These are phyloP conservation scores for Thumatha senex DNA, from an alignment of 2,888 invertebrate genomes.

Conservation along the genomic window DNA sequence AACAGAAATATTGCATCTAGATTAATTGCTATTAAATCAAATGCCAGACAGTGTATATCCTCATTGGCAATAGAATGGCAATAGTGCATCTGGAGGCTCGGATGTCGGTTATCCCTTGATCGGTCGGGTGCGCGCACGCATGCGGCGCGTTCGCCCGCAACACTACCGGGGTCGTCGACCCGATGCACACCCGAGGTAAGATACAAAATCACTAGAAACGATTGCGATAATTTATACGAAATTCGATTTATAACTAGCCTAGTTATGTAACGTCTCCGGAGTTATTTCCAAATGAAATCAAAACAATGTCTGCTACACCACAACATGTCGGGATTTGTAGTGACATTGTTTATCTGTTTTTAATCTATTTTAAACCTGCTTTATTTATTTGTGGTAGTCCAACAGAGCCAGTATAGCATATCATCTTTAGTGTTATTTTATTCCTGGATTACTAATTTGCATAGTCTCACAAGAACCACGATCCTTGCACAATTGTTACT, in stretches of 20 bases:
- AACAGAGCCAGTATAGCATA: neutral
- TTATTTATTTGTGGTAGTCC: neutral
- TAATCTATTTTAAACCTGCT: neutral
- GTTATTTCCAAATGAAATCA: slow-evolving; percentile 2
- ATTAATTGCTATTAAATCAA: slow-evolving; percentile 29
- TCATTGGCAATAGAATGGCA: slow-evolving; percentile 38
- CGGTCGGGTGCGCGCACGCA: slow-evolving; percentile 62
- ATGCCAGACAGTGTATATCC: slow-evolving; percentile 25
- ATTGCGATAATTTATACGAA: slow-evolving; percentile 27
- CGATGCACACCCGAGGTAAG: slow-evolving; percentile 42
- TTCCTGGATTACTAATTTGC: neutral
- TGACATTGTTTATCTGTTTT: neutral
- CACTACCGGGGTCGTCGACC: slow-evolving; percentile 70
- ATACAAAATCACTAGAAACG: slow-evolving; percentile 47
- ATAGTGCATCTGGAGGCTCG: slow-evolving; percentile 42
- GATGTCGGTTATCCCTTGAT: slow-evolving; percentile 65
- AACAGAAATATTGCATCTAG: slow-evolving; percentile 21
- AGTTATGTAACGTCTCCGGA: slow-evolving; percentile 1
- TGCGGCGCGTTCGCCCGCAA: slow-evolving; percentile 49
- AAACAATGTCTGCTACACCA: neutral
- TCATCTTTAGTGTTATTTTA: neutral
- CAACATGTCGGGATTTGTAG: neutral
- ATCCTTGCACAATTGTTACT: slow-evolving; percentile 36
- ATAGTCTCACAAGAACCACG: slow-evolving; percentile 14
- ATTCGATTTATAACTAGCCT: slow-evolving; percentile 5